These are phyloP conservation scores for Scyliorhinus canicula DNA, from an alignment of 2,797 vertebrate species.

Conservation along the genomic window DNA sequence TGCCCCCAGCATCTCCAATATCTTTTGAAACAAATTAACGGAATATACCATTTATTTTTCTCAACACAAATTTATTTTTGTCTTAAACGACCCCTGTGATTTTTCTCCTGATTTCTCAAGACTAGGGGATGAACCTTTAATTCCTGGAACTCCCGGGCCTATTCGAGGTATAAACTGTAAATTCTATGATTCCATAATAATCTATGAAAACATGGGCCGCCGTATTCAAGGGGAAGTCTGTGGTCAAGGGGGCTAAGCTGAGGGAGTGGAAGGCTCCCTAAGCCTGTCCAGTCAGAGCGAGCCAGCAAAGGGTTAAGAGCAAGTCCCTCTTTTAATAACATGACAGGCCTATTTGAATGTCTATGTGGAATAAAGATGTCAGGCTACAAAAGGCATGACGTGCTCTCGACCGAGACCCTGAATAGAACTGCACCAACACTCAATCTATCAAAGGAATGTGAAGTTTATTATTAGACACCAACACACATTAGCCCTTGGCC, in stretches of 20 bases:
- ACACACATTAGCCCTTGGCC: conserved; percentile 59
- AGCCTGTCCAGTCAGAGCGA: not conserved
- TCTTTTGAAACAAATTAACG: not conserved
- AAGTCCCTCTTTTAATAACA: conserved; percentile 28
- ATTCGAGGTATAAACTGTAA: no score
- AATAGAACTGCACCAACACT: conserved; percentile 53
- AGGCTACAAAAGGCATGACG: conserved; percentile 46
- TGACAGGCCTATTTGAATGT: conserved; percentile 50
- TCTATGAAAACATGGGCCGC: not conserved
- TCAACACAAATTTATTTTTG: no score
- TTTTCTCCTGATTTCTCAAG: not conserved
- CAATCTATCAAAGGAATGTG: conserved; percentile 53
- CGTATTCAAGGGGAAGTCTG: not conserved
- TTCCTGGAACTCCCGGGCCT: not conserved
- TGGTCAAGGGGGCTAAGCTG: no score
- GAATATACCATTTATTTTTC: not conserved
- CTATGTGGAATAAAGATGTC: conserved; percentile 51
- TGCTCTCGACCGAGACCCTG: conserved; percentile 53
- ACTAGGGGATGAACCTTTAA: not conserved
- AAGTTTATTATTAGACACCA: conserved; percentile 54
- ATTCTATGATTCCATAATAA: no score
- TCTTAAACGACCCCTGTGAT: not conserved
- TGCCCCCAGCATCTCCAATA: not conserved
- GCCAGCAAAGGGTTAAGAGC: not conserved
- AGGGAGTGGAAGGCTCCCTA: no score